These are phyloP conservation scores for Charadrius vociferus DNA, from an alignment of 2,113 vertebrate species.

Conservation along the genomic window DNA sequence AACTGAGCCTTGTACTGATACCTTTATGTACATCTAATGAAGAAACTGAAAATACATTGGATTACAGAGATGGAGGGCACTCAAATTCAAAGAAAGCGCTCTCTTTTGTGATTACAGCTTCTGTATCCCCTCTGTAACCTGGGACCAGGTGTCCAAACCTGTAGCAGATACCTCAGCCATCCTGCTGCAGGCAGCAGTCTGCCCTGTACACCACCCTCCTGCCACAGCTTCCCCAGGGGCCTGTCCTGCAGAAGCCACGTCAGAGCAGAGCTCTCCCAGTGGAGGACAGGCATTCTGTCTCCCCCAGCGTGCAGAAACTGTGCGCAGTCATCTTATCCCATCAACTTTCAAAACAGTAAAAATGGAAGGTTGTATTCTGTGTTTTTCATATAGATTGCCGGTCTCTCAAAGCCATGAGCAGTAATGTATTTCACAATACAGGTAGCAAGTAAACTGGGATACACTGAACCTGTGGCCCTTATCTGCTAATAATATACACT, in stretches of 20 bases:
- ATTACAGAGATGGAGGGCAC: neutral
- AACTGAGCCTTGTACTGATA: neutral
- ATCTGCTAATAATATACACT: neutral
- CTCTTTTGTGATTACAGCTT: neutral
- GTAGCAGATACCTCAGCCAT: neutral
- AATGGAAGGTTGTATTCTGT: neutral
- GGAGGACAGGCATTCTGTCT: neutral
- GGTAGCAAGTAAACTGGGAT: neutral
- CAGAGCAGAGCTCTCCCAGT: neutral
- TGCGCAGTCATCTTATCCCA: neutral
- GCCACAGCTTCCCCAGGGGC: neutral
- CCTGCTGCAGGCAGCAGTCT: neutral
- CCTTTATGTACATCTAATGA: neutral
- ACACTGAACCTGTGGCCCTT: neutral
- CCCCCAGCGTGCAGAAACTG: neutral
- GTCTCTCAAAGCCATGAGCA: neutral
- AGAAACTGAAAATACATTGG: neutral
- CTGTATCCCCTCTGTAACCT: neutral
- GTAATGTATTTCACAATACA: neutral
- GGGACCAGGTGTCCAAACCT: neutral
- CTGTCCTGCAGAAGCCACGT: neutral
- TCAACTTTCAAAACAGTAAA: neutral
- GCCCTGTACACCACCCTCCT: neutral
- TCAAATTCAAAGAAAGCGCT: neutral
- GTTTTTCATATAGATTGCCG: neutral